Base-by-base conservation (phyloP, 2,113 vertebrate genomes). In the Carassius carassius region DNA sequence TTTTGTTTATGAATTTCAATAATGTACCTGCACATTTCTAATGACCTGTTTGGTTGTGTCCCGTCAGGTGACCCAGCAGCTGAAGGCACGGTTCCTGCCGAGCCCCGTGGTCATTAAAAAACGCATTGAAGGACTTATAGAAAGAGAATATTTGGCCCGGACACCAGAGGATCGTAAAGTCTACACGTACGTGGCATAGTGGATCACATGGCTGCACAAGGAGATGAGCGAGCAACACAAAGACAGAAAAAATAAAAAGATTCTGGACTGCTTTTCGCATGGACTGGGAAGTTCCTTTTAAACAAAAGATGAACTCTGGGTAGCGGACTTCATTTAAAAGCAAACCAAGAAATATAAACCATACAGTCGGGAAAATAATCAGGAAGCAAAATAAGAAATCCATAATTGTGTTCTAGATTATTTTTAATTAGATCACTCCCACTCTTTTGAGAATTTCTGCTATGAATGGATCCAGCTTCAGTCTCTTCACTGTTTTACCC, bases 91-190 rank as follows among this genome's bases (percentile, higher is more conserved):
- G 92, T 99, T 99, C 93, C 94, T 98, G 92, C 98, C 98, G 92
- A 99, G 97, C 91, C 97, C 97, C 84, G 97, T 99, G 95, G 97
- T 99, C 90, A 99, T 99, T 95, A 99, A 99, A 95, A 99, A 98
- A 90, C 97, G 97, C 91, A 99, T 99, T 93, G 98, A 99, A 96
- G 97, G 97, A 98, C 97, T 99, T 94, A 99, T 99, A 97, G 97
- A 99, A 94, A 96, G 97, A 95, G 97, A 99, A 92, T 99, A 99
- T 95, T 95, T 99, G 96, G 97, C 97, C 91, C 96, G 98, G 95
- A 99, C 97, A 88, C 97, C 98, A 87, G 97, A 99, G 91, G 98
- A 99, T 94, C 96, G 96, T 92, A 99, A 99, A 97, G 96, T 98
- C 87, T 99, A 99, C 95, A 99, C 96, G 92, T 99, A 99, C 81